Base-by-base conservation (phyloP, 2,888 invertebrate species). In the Cataglyphis livida region DNA sequence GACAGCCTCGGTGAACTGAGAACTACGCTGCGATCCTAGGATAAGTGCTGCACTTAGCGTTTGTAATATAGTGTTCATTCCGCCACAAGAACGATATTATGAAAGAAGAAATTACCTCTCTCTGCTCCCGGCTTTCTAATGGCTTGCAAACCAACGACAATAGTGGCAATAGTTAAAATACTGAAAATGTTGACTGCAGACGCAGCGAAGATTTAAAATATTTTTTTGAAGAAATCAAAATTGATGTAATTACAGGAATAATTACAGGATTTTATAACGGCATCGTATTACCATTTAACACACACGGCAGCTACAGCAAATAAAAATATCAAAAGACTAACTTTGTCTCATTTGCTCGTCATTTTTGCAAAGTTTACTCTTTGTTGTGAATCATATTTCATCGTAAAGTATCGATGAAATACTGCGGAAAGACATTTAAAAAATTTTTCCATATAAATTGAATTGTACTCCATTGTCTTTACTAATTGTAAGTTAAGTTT, bases 221-320 rank as follows among this genome's bases (percentile, higher is more conserved):
- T 51, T 57, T 41, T 28, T 44, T 4, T 18, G 18, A 6, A 12
- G 83, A 89, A 88, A 89, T 88, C 74, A 75, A 64, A 86, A 84
- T 79, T 70, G 78, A 66, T 64, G 68, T 75, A 83, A n/a, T n/a
- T n/a, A n/a, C n/a, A n/a, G n/a, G n/a, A n/a, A 83, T 85, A 73
- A 84, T 87, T 89, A 73, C 85, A 85, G 65, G 84, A 84, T 87
- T 89, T 90, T 84, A 78, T 84, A 78, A 48, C 54, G 81, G 89
- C 85, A 65, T 90, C 85, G 84, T 57, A 81, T 87, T 87, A 83
- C 85, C 73, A 73, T 44, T 62, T 71, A 81, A 38, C 25, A 82
- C 76, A 87, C 87, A 82, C 82, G 85, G 85, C 65, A 79, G 71
- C 64, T 71, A 66, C 65, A 86, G 82, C 82, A 65, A 81, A 61